Percentiles rank a stretch among this genome's conserved stretches.
Evolutionary conservation across 2,888 invertebrate species (phyloP).

Genomic region (Parapristionchus giblindavisi): DNA sequence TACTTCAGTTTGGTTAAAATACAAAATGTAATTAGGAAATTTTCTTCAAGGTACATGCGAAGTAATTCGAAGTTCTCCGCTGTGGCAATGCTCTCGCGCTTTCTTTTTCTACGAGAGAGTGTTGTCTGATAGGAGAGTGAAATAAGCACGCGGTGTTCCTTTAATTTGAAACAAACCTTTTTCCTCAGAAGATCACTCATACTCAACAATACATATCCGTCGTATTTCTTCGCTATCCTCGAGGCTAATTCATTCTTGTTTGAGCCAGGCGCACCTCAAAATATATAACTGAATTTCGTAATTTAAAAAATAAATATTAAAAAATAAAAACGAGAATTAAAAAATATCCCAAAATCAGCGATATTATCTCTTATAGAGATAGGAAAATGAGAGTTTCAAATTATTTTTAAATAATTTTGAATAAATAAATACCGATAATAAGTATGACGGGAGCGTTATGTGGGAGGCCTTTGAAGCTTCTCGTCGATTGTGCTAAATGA

Average conservation of each 20-base stretch:
- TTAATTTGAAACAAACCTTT: constrained; percentile 63
- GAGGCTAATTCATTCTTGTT: constrained; percentile 62
- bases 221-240: constrained; percentile 67
- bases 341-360: no score
- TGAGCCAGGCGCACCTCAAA: constrained; percentile 68
- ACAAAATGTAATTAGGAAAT: no score
- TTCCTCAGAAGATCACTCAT: constrained; percentile 70
- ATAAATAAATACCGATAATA: constrained; percentile 61
- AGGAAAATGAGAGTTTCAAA: no score
- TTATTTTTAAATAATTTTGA: no score
- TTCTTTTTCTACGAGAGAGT: neutral
- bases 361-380: no score
- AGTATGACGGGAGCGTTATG: constrained; percentile 66
- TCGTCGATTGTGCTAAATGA: neutral
- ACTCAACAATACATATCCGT: constrained; percentile 63
- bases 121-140: neutral
- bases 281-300: neutral
- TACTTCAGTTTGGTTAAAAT: no score
- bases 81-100: no score
- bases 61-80: no score
- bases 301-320: no score
- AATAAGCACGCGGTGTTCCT: no score
- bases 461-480: constrained; percentile 45
- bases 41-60: no score
- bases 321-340: no score